phyloP scores from a whole-genome alignment of 2,113 vertebrate species.

The Amphiprion ocellaris region DNA sequence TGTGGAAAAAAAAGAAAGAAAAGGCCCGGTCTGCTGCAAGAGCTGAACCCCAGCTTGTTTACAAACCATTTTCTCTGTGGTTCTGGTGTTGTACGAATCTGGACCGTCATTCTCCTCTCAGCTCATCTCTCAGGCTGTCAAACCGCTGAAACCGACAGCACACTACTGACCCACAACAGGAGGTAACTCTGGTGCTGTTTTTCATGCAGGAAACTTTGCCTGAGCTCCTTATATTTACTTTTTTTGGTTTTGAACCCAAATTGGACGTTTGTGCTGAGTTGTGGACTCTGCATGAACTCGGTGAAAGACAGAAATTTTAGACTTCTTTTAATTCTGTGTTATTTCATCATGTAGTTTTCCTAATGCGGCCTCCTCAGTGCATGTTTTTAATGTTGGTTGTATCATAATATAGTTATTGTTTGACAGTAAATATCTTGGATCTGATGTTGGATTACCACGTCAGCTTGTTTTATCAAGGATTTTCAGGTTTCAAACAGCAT shows the following conservation, averaged over 20 bases:
- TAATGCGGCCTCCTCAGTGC: background rate
- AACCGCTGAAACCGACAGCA: background rate
- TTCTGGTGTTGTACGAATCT: background rate
- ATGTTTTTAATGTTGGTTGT: background rate
- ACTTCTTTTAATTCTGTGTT: too few relatives aligned
- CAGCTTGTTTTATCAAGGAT: too few relatives aligned
- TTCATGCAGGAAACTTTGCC: background rate
- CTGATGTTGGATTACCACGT: background rate
- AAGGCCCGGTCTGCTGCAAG: background rate
- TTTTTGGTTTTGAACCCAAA: background rate
- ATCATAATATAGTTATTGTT: background rate
- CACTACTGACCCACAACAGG: background rate
- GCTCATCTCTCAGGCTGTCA: background rate
- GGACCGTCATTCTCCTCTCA: background rate
- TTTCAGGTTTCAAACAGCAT: background rate
- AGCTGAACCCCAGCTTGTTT: background rate
- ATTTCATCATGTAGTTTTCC: too few relatives aligned
- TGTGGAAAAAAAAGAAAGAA: background rate
- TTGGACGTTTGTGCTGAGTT: background rate
- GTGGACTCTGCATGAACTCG: slow-evolving; percentile 6
- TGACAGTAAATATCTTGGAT: background rate
- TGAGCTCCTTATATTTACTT: too few relatives aligned
- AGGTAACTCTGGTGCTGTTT: slow-evolving; percentile 8
- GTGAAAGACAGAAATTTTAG: background rate
- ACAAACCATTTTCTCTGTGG: slow-evolving; percentile 1